Conservation (phyloP, 2,113 vertebrate genomes). For the Tiliqua scincoides region DNA sequence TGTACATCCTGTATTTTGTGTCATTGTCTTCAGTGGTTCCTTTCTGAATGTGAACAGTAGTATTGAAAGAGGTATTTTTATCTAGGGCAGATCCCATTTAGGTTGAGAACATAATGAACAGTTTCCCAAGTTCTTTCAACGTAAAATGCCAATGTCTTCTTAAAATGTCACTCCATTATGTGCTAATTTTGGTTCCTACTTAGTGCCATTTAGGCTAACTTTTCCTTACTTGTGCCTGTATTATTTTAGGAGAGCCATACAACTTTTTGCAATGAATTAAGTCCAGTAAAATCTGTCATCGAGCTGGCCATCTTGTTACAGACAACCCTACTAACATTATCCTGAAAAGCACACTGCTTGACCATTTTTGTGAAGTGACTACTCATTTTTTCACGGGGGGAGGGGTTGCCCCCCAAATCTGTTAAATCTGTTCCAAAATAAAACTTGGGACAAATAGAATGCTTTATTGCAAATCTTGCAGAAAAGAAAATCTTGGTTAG, state of each 20-base stretch:
- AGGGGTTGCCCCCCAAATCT: too few relatives aligned
- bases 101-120: conserved; percentile 10
- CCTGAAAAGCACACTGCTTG: neutral
- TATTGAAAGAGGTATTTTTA: conserved; percentile 2
- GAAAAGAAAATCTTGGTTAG: neutral
- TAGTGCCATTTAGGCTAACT: neutral
- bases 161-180: conserved; percentile 10
- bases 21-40: neutral
- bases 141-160: neutral
- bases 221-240: neutral
- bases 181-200: neutral
- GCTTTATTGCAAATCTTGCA: neutral
- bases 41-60: neutral
- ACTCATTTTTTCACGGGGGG: fast-evolving
- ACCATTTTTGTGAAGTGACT: neutral
- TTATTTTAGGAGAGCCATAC: neutral
- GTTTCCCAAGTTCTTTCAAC: neutral
- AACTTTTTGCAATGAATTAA: neutral
- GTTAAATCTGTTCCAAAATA: neutral
- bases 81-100: neutral
- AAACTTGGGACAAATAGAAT: neutral
- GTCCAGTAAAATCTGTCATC: neutral
- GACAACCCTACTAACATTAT: neutral
- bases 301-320: neutral
- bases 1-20: neutral